Evolutionary conservation across 2,797 vertebrate species (phyloP), one percentile per base, ranked within the genome.

Genomic region (Propithecus perrieri): DNA sequence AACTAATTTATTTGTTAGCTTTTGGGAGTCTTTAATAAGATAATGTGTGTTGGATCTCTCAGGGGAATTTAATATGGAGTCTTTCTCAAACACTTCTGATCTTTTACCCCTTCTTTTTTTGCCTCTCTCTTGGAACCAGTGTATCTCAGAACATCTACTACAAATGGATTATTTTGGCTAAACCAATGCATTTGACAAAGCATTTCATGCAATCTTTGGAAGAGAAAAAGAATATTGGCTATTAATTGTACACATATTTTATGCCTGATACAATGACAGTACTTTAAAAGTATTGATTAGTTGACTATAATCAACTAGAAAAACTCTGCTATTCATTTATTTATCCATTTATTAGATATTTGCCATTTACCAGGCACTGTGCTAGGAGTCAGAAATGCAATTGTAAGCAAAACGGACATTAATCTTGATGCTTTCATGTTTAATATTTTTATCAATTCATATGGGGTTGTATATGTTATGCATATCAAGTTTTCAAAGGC

Each of bases 371-470:
- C 59, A 75, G 35, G 2, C 20, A 83, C 55, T 61, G 7, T 84
- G 35, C 30, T 74, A 65, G 2, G 11, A 67, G 14, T 92, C 81
- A 86, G n/a, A 92, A 72, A 79, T 85, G 6, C 41, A 41, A 61
- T 65, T 2, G 12, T 61, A 85, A 91, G 53, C 24, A 88, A 94
- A 84, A 63, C 4, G 74, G 74, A 91, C 85, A 80, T 85, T 7
- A 80, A 24, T 75, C 33, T 63, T 79, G 33, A 79, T 63, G 14
- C 17, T 72, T 12, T 80, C 53, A 78, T 55, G 41, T 83, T 74
- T 89, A 91, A 85, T 86, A 79, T 41, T 94, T 91, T 93, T 50
- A 89, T 87, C 72, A 85, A 57, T 83, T 88, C 89, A 7, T 28
- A 20, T 5, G 26, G 13, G 4, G 1, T 75, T 95, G 5, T 75